A percentile compares a stretch with the other conserved stretches of the same genome.
Conservation (phyloP, 2,797 vertebrate genomes). For the Lepidocolaptes lacrymiger region DNA sequence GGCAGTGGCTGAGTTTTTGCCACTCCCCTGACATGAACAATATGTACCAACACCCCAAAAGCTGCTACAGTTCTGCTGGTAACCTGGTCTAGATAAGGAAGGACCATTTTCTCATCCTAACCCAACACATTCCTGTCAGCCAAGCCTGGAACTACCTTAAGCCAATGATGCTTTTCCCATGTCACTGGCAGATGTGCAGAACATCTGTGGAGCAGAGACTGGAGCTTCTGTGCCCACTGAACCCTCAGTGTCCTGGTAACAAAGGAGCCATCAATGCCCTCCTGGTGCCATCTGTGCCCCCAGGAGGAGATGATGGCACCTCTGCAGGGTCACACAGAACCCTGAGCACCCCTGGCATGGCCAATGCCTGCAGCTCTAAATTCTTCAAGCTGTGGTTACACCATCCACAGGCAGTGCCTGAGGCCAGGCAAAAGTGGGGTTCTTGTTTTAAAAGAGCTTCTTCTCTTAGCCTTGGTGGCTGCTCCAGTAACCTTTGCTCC, state of each 20-base stretch:
- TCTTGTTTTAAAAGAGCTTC: neutral
- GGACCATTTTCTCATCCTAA: neutral
- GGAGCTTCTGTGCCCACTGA: neutral
- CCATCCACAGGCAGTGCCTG: neutral
- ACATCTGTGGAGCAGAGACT: neutral
- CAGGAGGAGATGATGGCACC: neutral
- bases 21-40: neutral
- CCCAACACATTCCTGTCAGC: neutral
- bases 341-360: neutral
- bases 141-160: neutral
- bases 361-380: neutral
- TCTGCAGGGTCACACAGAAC: accelerated
- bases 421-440: neutral
- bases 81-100: neutral
- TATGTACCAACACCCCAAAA: neutral
- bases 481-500: accelerated
- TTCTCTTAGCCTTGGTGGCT: neutral
- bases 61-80: neutral
- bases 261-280: neutral
- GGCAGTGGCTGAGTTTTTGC: neutral
- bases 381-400: neutral
- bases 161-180: neutral
- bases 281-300: neutral
- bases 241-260: neutral
- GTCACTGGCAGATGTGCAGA: neutral